Evolutionary conservation across 2,797 vertebrate species (phyloP), one percentile per base, ranked within the genome.

Genomic region (Tarsius wallacei): DNA sequence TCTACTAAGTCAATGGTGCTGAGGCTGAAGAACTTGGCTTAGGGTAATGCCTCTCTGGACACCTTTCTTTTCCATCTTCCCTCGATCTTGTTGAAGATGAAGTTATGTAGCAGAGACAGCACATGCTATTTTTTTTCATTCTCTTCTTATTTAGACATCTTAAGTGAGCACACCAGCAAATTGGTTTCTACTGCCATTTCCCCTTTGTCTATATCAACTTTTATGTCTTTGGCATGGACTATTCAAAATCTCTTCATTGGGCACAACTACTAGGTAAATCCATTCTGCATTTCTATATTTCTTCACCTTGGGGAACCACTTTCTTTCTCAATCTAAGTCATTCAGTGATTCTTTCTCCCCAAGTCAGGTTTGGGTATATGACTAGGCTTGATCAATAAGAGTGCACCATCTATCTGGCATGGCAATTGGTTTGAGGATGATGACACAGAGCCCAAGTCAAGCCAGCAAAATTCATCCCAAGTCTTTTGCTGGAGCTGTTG

Each of bases 391-490:
- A 81, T 87, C 47, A 51, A 10, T 83, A 71, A 78, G 70, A 89
- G 87, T 47, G 31, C 36, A 53, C 24, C 55, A 47, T 71, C 15
- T 74, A 47, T 71, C 47, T 89, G 63, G 53, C 9, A 91, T 49
- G 51, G 26, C 84, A 53, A 94, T 83, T 74, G n/a, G 74, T 64
- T 96, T n/a, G 0, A n/a, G 33, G 22, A 80, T 33, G 26, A 91
- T 63, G 82, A 83, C 51, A 77, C 55, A 84, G 28, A 73, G 17
- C 15, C 33, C 22, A 63, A 84, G 36, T 59, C 19, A 76, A 91
- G 47, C 63, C 91, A 89, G 49, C 16, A 78, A 93, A 91, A 94
- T 83, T 21, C 28, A 94, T 63, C 16, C 21, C 10, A 94, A 36
- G 42, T 22, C 33, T 89, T 83, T 91, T 51, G 26, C 64, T 93